Percentiles rank a stretch among this genome's conserved stretches.
Evolutionary conservation across 1,140 invertebrate species (phyloP).

Genomic region (Hydropsyche tenuis): DNA sequence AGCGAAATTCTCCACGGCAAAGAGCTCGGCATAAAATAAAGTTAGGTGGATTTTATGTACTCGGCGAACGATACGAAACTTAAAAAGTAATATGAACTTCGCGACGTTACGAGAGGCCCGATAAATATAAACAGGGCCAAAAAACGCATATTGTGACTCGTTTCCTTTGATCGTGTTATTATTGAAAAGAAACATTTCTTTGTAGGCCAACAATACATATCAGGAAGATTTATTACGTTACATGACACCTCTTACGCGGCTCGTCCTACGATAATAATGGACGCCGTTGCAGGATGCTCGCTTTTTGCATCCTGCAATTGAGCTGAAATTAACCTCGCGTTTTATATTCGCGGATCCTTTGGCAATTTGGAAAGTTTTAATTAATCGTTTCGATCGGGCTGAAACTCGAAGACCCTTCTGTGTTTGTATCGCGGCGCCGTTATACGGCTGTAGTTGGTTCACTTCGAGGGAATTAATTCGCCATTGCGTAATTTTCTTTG

Average conservation of each 20-base stretch:
- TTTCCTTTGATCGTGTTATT: neutral
- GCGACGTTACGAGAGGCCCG: slow-evolving; percentile 22
- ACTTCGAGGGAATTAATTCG: slow-evolving; percentile 9
- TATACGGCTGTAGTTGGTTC: slow-evolving; percentile 22
- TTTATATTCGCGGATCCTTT: slow-evolving; percentile 29
- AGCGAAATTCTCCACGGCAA: neutral
- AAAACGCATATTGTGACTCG: neutral
- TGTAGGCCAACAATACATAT: too few relatives aligned
- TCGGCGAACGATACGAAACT: slow-evolving; percentile 24
- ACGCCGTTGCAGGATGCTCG: too few relatives aligned
- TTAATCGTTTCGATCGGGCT: slow-evolving; percentile 41
- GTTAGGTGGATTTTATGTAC: slow-evolving; percentile 26
- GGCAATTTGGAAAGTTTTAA: slow-evolving; percentile 49
- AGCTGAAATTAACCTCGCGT: too few relatives aligned
- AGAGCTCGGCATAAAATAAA: slow-evolving; percentile 18
- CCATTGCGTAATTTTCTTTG: slow-evolving; percentile 17
- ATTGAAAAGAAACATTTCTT: too few relatives aligned
- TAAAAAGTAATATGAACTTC: slow-evolving; percentile 27
- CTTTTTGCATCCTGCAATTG: too few relatives aligned
- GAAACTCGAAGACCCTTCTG: neutral
- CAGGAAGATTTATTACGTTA: too few relatives aligned
- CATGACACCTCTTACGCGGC: too few relatives aligned
- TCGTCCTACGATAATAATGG: too few relatives aligned
- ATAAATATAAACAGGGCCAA: too few relatives aligned
- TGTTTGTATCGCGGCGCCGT: slow-evolving; percentile 20